phyloP scores from a whole-genome alignment of 30 jellyfish, hydroid and myxozoan genomes.

The Aurelia aurita complex sp. Pacific region DNA sequence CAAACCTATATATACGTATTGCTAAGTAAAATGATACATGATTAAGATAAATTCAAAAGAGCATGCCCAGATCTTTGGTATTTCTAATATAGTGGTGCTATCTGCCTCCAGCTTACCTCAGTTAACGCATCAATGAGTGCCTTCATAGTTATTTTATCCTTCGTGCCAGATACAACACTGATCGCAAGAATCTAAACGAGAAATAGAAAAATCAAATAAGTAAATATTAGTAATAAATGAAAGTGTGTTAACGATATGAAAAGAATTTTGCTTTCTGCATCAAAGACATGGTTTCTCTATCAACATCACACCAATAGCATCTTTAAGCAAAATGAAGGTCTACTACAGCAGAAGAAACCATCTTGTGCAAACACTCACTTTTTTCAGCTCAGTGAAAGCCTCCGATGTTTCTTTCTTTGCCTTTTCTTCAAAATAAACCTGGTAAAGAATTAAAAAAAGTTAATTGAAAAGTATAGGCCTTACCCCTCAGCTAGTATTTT shows the following conservation, averaged over 20 bases:
- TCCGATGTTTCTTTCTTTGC: constrained; percentile 39
- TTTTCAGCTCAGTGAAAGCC: constrained; percentile 51
- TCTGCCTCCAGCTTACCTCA: constrained; percentile 4
- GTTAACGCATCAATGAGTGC: constrained; percentile 22
- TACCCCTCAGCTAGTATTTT: too few relatives aligned
- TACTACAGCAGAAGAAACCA: too few relatives aligned
- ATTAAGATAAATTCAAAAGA: too few relatives aligned
- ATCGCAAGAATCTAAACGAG: constrained; percentile 13
- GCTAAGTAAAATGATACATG: too few relatives aligned
- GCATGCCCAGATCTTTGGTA: too few relatives aligned
- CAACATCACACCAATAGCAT: too few relatives aligned
- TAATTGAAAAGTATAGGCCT: too few relatives aligned
- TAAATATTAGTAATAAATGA: background rate
- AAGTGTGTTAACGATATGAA: background rate
- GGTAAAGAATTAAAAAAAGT: background rate
- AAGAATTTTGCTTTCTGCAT: too few relatives aligned
- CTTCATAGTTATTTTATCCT: background rate
- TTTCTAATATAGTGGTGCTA: too few relatives aligned
- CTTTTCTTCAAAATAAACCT: constrained; percentile 55
- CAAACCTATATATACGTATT: too few relatives aligned
- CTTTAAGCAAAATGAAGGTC: too few relatives aligned
- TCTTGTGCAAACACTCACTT: constrained; percentile 7
- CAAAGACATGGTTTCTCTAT: too few relatives aligned
- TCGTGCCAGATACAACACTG: constrained; percentile 12
- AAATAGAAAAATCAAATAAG: background rate